Base-by-base conservation (phyloP, 2,113 vertebrate genomes). In the Tyto alba region DNA sequence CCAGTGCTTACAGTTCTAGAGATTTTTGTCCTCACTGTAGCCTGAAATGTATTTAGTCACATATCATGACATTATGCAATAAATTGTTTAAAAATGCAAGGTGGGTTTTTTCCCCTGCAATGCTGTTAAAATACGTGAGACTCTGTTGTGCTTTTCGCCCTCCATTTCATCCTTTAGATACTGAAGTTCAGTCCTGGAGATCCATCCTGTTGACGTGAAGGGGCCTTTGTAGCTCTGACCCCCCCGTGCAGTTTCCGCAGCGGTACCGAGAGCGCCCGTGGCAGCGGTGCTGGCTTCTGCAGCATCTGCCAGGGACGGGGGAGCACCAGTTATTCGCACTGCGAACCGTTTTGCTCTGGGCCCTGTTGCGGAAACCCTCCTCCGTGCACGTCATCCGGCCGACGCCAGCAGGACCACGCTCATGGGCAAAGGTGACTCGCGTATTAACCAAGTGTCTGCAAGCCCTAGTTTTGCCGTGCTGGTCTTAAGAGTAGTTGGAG, bases 61-160 rank as follows among this genome's bases (percentile, higher is more conserved):
- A 95, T 97, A 98, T 92, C 96, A 95, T 97, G 95, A 95, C 96
- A 74, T 98, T 95, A 96, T 97, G 97, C 97, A 98, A 98, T 98
- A 98, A 98, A 97, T 97, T 4, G 87, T 97, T 96, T 96, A 67
- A 96, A 97, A 93, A 92, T 60, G 93, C 95, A 93, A 92, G 90
- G 85, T 92, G 93, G 64, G 21, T 36, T 60, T 88, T 27, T 26
- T 32, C 81, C 80, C 89, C 91, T 88, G 78, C 69, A 38, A 11
- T 12, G 67, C 86, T 90, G 93, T 97, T 96, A 73, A 85, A 94
- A 48, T 56, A 34, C 2, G 2, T 87, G 88, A 87, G 90, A 57
- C 79, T 69, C 87, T 57, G 72, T 90, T 92, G 79, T 95, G 83
- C 89, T 94, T 96, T 91, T 87, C 10, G 0, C 69, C 69, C 67